Conservation (phyloP, 1,140 invertebrate species). For the Gryon sp. region DNA sequence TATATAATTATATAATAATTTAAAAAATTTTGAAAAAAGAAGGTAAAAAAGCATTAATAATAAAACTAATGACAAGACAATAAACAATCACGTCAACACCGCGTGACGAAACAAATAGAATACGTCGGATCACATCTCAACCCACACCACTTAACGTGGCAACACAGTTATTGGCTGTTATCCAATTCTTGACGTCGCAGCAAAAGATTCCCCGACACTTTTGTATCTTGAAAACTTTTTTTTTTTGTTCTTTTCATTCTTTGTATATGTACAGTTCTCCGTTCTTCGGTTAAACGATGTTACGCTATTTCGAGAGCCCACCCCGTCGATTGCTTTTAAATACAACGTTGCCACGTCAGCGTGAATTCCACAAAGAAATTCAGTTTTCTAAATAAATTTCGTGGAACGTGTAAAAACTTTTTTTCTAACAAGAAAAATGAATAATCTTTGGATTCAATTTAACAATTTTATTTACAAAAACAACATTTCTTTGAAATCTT, state of each 20-base stretch:
- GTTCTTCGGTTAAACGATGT: conserved; percentile 39
- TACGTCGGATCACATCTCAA: conserved; percentile 12
- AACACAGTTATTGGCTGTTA: conserved; percentile 29
- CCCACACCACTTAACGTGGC: conserved; percentile 15
- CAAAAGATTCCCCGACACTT: conserved; percentile 45
- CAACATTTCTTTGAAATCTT: no score
- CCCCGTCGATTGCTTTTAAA: conserved; percentile 20
- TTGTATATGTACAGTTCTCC: conserved; percentile 32
- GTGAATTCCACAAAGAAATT: neutral
- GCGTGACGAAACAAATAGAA: conserved; percentile 4
- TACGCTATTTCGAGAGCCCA: conserved; percentile 31
- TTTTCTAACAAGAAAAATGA: no score
- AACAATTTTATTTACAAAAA: no score
- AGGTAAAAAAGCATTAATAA: no score
- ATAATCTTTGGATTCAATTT: no score
- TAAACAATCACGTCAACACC: neutral
- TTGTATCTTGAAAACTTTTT: conserved; percentile 27
- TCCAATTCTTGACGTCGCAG: conserved; percentile 31
- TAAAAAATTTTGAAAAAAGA: no score
- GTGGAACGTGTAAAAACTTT: neutral
- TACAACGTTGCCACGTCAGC: conserved; percentile 12
- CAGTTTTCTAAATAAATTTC: no score
- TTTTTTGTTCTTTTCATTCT: conserved; percentile 32
- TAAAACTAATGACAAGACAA: neutral
- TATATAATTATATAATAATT: no score